Conservation (phyloP, 2,888 invertebrate genomes). For the Agriotes lineatus region DNA sequence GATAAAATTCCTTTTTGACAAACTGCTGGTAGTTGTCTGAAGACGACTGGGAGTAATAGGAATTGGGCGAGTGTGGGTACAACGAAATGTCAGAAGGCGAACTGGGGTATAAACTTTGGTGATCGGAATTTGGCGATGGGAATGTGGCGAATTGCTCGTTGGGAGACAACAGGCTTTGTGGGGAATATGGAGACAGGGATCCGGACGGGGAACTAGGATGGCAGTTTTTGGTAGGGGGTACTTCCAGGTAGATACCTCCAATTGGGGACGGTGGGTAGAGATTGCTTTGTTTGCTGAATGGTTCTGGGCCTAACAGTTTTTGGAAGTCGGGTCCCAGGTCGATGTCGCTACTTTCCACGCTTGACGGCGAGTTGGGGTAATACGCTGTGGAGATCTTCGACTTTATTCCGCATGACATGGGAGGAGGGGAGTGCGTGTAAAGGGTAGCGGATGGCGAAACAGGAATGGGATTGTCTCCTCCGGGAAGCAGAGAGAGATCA, state of each 20-base stretch:
- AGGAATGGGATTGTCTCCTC: slow-evolving; percentile 67
- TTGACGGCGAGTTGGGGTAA: slow-evolving; percentile 57
- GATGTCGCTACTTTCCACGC: slow-evolving; percentile 54
- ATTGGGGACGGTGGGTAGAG: slow-evolving; percentile 43
- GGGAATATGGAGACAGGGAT: slow-evolving; percentile 62
- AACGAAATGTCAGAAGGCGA: slow-evolving; percentile 67
- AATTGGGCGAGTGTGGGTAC: slow-evolving; percentile 67
- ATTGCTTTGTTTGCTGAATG: slow-evolving; percentile 30
- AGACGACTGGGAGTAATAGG: slow-evolving; percentile 71
- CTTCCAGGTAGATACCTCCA: slow-evolving; percentile 61
- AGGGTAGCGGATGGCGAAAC: slow-evolving; percentile 67
- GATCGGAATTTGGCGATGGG: slow-evolving; percentile 67
- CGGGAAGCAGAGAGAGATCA: slow-evolving; percentile 80
- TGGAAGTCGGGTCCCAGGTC: slow-evolving; percentile 63
- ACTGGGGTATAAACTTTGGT: slow-evolving; percentile 59
- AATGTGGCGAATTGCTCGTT: slow-evolving; percentile 68
- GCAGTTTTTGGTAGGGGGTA: slow-evolving; percentile 61
- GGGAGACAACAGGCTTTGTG: slow-evolving; percentile 67
- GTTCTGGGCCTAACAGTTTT: slow-evolving; percentile 58
- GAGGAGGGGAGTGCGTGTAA: slow-evolving; percentile 62
- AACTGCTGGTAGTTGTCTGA: slow-evolving; percentile 67
- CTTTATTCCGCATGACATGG: slow-evolving; percentile 65
- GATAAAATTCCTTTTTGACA: slow-evolving; percentile 69
- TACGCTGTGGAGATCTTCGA: slow-evolving; percentile 62
- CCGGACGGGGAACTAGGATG: slow-evolving; percentile 58